These are phyloP conservation scores for Rhea americana DNA, from an alignment of 2,113 vertebrate genomes.

Conservation along the genomic window DNA sequence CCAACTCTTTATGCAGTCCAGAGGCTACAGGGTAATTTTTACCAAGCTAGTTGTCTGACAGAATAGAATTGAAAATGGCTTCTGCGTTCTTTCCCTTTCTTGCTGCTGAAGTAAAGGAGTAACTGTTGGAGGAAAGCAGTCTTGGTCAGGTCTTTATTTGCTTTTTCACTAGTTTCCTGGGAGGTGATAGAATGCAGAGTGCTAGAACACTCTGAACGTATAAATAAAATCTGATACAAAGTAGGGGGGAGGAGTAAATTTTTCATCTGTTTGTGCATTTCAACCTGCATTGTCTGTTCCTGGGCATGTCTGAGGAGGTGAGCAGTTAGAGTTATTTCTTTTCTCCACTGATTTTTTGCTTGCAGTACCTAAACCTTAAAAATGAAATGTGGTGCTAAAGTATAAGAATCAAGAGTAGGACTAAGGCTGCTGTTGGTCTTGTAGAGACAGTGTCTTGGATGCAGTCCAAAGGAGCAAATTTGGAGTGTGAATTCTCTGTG, in stretches of 20 bases:
- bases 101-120: neutral
- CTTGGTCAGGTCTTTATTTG: neutral
- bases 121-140: neutral
- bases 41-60: neutral
- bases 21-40: neutral
- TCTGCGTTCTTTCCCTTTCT: neutral
- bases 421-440: neutral
- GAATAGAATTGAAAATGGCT: neutral
- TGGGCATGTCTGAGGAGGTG: neutral
- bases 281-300: neutral
- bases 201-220: neutral
- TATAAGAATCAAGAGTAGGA: neutral
- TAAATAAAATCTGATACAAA: neutral
- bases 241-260: neutral
- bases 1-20: neutral
- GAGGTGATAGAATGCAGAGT: neutral
- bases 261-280: neutral
- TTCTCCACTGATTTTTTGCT: neutral
- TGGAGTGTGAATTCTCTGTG: neutral
- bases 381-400: neutral
- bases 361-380: neutral
- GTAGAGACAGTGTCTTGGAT: neutral
- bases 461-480: neutral
- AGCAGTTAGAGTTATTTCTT: neutral
- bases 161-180: neutral